phyloP scores from a whole-genome alignment of 1,140 invertebrate genomes.

The Eufriesea mexicana region DNA sequence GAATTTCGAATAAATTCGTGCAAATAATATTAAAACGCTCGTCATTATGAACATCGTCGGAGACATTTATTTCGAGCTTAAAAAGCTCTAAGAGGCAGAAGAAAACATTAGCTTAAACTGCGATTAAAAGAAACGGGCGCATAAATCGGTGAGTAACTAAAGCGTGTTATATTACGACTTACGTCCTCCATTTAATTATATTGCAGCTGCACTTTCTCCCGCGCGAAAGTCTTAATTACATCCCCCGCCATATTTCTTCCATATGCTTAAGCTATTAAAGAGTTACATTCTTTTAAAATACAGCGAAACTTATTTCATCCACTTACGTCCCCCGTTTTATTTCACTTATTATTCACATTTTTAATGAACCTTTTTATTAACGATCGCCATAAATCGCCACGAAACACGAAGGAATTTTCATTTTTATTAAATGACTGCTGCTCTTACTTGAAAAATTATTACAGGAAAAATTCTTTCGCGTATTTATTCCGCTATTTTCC shows the following conservation, averaged over 20 bases:
- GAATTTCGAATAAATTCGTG: neutral
- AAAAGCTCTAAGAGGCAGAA: neutral
- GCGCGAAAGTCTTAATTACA: slow-evolving; percentile 25
- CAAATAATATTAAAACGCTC: no score
- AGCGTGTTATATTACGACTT: slow-evolving; percentile 33
- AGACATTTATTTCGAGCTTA: neutral
- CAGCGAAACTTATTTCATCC: neutral
- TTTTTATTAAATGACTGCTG: no score
- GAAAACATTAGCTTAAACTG: neutral
- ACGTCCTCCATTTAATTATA: slow-evolving; percentile 17
- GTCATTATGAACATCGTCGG: neutral
- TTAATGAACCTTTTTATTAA: neutral
- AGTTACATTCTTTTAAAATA: neutral
- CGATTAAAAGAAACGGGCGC: slow-evolving; percentile 8
- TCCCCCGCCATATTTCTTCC: slow-evolving; percentile 5
- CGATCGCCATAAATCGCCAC: no score
- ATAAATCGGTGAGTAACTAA: neutral
- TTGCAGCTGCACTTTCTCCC: slow-evolving; percentile 8
- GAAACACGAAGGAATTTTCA: no score
- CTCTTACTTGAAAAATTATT: neutral
- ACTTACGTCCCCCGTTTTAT: neutral
- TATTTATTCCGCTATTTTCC: neutral
- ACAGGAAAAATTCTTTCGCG: neutral
- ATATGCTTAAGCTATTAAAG: neutral
- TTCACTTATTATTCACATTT: neutral